Evolutionary conservation across 2,888 invertebrate genomes (phyloP).

Genomic region (Allophyes oxyacanthae): DNA sequence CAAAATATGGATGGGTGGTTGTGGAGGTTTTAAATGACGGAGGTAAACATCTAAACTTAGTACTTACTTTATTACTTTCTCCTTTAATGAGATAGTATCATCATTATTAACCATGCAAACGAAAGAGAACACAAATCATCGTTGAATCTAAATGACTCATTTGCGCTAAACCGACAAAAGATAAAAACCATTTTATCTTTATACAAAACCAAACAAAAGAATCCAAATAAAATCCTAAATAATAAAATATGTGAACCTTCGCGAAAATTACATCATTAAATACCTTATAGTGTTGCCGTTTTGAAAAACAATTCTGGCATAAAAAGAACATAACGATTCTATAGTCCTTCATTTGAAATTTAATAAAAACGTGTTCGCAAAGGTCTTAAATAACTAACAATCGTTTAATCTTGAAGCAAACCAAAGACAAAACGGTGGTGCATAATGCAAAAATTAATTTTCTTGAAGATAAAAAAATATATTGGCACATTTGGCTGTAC

Average conservation of each 20-base stretch:
- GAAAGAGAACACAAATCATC: too few relatives aligned
- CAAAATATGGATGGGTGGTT: too few relatives aligned
- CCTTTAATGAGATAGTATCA: too few relatives aligned
- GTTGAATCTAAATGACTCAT: too few relatives aligned
- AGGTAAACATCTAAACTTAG: too few relatives aligned
- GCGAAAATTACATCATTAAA: conserved; percentile 51
- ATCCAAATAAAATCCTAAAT: conserved; percentile 6
- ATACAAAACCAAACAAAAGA: conserved; percentile 13
- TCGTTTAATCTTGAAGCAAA: conserved; percentile 71
- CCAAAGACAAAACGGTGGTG: conserved; percentile 58
- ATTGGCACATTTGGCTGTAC: neutral
- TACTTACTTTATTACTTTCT: too few relatives aligned
- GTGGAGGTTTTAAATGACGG: too few relatives aligned
- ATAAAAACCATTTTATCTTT: too few relatives aligned
- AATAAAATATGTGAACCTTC: conserved; percentile 30
- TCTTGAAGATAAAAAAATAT: conserved; percentile 53
- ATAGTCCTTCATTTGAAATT: conserved; percentile 49
- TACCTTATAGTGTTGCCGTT: conserved; percentile 34
- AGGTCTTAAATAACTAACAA: conserved; percentile 58
- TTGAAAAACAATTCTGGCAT: conserved; percentile 35
- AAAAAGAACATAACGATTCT: conserved; percentile 32
- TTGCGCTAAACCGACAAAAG: too few relatives aligned
- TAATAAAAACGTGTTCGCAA: conserved; percentile 52
- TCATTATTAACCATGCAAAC: too few relatives aligned
- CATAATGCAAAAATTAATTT: conserved; percentile 77